Evolutionary conservation across 2,888 invertebrate species (phyloP), one percentile per base, ranked within the genome.

Genomic region (Plutella xylostella): DNA sequence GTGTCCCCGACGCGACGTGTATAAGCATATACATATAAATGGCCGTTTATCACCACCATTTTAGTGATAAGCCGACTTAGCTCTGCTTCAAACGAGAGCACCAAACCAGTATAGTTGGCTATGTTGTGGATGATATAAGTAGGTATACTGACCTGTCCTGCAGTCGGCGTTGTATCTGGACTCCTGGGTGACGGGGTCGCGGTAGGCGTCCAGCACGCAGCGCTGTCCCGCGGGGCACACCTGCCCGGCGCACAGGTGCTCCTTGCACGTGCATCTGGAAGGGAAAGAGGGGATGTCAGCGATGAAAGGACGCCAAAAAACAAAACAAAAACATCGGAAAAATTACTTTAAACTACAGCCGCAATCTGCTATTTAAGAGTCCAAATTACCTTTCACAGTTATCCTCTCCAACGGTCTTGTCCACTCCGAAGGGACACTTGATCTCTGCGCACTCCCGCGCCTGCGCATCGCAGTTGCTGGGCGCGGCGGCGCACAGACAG

Each of bases 391-490:
- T 68, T 33, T 65, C 63, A 47, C 80, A 80, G 22, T 71, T 71
- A 9, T 72, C 65, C 1, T 51, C 45, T 2, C 58, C 68, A 2
- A 42, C 47, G 7, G 39, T 44, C 43, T 52, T 86, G 46, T 89
- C 87, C 2, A 90, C 72, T 6, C 93, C 94, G 60, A 91, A 93
- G 0, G 88, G 86, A 66, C 95, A 95, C 34, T 84, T 84, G n/a
- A 92, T 66, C 0, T 70, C 68, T 0, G 74, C 75, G 63, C 94
- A 94, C 56, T 91, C 88, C 21, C 85, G 83, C 22, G 72, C 79
- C 49, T 86, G 86, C 42, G 67, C 72, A 34, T 79, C 85, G 60
- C 92, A 92, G 49, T 75, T 76, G 55, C 53, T 12, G 18, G 18
- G 18, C 4, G 31, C 15, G 4, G 28, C 2, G 4, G 61, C 61